A percentile compares a stretch with the other conserved stretches of the same genome.
Evolutionary conservation across 2,113 vertebrate species (phyloP).

Genomic region (Salvelinus namaycush): DNA sequence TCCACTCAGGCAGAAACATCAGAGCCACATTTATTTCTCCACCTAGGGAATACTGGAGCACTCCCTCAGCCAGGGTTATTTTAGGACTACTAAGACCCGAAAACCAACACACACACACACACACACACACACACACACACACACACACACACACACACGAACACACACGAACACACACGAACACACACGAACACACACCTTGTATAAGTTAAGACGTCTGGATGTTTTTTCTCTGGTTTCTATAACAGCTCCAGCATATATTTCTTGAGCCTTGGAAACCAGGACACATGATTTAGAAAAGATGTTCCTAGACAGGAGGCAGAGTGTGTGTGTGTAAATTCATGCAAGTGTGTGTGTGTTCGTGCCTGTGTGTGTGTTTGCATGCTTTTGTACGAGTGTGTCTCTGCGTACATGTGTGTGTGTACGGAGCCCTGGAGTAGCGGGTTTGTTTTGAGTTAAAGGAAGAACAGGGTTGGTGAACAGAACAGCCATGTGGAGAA

Average conservation of each 20-base stretch:
- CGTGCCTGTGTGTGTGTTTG: not conserved
- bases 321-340: not conserved
- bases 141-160: not conserved
- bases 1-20: conserved; percentile 32
- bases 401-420: not conserved
- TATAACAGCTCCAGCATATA: conserved; percentile 23
- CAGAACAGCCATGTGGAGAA: conserved; percentile 34
- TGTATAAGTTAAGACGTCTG: conserved; percentile 28
- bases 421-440: not conserved
- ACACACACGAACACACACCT: not conserved
- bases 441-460: conserved; percentile 38
- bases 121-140: too few relatives aligned
- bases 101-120: conserved; percentile 33
- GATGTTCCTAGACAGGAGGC: conserved; percentile 11
- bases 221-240: not conserved
- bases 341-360: not conserved
- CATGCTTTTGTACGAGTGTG: not conserved
- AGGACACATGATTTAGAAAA: conserved; percentile 23
- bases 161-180: not conserved
- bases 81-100: conserved; percentile 34
- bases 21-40: conserved; percentile 37
- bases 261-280: conserved; percentile 19
- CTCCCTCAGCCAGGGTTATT: conserved; percentile 22
- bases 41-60: conserved; percentile 18
- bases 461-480: conserved; percentile 33